Conservation (phyloP, 2,113 vertebrate genomes). For the Cottus gobio region DNA sequence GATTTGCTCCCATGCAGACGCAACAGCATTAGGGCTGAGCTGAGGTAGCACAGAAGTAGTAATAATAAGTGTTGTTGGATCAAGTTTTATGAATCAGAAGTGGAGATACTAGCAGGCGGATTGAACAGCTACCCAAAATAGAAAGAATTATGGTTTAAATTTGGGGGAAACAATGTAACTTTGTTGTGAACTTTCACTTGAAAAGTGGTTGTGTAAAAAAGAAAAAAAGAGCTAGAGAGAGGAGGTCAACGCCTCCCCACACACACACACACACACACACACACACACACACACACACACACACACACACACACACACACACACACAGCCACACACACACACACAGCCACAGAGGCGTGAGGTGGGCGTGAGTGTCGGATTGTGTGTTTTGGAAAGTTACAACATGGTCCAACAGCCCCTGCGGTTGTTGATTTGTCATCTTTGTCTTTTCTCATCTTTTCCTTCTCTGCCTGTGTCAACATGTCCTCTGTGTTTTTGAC, state of each 20-base stretch:
- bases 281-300: too few relatives aligned
- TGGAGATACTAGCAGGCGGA: background rate
- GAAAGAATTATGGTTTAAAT: background rate
- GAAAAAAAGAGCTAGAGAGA: background rate
- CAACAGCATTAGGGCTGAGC: background rate
- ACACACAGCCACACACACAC: too few relatives aligned
- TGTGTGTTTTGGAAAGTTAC: background rate
- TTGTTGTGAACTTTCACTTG: background rate
- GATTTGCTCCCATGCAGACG: background rate
- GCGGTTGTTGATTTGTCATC: background rate
- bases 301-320: too few relatives aligned
- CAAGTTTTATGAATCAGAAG: background rate
- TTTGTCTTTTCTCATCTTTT: background rate
- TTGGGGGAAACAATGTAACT: background rate
- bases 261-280: too few relatives aligned
- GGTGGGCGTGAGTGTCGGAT: background rate
- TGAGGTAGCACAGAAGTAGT: background rate
- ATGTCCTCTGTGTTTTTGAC: background rate
- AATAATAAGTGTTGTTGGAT: background rate
- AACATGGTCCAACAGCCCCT: background rate
- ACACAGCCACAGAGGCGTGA: background rate
- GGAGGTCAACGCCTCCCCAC: too few relatives aligned
- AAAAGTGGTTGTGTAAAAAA: background rate
- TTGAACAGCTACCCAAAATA: background rate
- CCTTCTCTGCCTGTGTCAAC: background rate